Evolutionary conservation across 2,797 vertebrate genomes (phyloP), one percentile per base, ranked within the genome.

Genomic region (Helostoma temminkii): DNA sequence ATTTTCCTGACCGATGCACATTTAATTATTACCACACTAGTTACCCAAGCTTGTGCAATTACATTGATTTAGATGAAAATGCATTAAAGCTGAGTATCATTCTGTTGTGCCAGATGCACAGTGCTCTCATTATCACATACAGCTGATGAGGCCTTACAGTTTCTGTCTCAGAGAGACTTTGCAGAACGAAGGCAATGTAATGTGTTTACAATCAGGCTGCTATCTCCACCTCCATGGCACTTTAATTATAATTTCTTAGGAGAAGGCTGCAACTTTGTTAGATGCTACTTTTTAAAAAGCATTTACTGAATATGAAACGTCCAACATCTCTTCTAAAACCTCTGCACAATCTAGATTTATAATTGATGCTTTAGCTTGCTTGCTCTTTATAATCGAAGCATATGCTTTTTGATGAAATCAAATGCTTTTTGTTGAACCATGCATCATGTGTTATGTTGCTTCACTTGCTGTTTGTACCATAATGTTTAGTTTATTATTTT

Each of bases 231-330:
- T 75, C 55, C 8, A 2, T 25, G 41, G 36, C 73, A 75, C 75
- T 80, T 72, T 70, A 81, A 86, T 86, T 80, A 79, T 49, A 66
- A 67, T 61, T 61, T 46, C 65, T 61, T 9, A 50, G 55, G 52
- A 26, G 71, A 59, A 55, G 60, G n/a, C 50, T 43, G 71, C 8
- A 22, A 64, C 81, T 74, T 69, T 76, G 37, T 24, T 28, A 16
- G 36, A 39, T 24, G 25, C 56, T 28, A 22, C 54, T 71, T 78
- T 61, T 47, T 24, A 61, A 34, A 65, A 55, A 56, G 41, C 6
- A 22, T 49, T 76, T 43, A 32, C 24, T 34, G 56, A 37, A 63
- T 26, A 41, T 47, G 37, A 66, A 19, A 39, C 46, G 30, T 71
- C 56, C 34, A 60, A 71, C 55, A 73, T 78, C 57, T 66, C 39